phyloP scores from a whole-genome alignment of 2,888 invertebrate genomes.

The Drosophila limbata region DNA sequence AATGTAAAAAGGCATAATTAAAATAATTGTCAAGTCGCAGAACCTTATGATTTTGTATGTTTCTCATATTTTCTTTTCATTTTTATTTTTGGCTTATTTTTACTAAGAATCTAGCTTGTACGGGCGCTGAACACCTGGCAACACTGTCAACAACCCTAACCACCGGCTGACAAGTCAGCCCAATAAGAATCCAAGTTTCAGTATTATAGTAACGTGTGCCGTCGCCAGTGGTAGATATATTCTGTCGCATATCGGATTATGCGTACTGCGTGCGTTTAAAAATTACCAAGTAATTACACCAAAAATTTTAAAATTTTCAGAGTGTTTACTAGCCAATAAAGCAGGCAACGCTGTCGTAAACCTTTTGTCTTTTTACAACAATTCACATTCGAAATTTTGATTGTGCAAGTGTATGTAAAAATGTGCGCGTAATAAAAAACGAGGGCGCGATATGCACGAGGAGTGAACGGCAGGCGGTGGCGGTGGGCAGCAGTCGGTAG shows the following conservation, averaged over 20 bases:
- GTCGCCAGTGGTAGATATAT: constrained; percentile 65
- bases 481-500: constrained; percentile 38
- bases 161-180: constrained; percentile 53
- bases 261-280: constrained; percentile 75
- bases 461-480: constrained; percentile 38
- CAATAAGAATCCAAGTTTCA: constrained; percentile 60
- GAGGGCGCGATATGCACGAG: constrained; percentile 77
- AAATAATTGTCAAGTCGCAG: too few relatives aligned
- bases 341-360: constrained; percentile 19
- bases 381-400: constrained; percentile 44
- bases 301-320: constrained; percentile 35
- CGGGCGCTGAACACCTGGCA: too few relatives aligned
- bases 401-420: constrained; percentile 80
- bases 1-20: too few relatives aligned
- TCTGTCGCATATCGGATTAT: constrained; percentile 66
- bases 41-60: too few relatives aligned
- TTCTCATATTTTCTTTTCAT: too few relatives aligned
- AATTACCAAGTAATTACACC: constrained; percentile 69
- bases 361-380: constrained; percentile 29
- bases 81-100: too few relatives aligned
- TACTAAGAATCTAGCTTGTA: too few relatives aligned
- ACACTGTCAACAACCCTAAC: constrained; percentile 16
- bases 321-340: constrained; percentile 39
- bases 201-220: constrained; percentile 74
- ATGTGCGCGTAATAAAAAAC: constrained; percentile 81